A percentile compares a stretch with the other conserved stretches of the same genome.
These are phyloP conservation scores for Sebastes umbrosus DNA, from an alignment of 2,797 vertebrate genomes.

Conservation along the genomic window DNA sequence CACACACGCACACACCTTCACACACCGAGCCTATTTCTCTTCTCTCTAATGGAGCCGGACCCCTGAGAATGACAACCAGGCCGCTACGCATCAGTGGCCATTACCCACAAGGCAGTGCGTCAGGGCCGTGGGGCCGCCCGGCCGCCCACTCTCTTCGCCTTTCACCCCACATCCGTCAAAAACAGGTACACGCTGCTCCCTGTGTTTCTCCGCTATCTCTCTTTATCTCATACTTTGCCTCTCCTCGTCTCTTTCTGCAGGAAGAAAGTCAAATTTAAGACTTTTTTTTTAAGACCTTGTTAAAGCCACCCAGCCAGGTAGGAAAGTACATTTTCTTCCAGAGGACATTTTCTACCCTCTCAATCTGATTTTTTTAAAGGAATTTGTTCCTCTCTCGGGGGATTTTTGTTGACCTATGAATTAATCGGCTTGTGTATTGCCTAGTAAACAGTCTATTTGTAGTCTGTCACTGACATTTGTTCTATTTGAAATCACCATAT, in stretches of 20 bases:
- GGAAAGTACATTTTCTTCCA: constrained; percentile 20
- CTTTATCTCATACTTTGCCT: background rate
- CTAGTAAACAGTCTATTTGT: constrained; percentile 22
- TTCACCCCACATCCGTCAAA: constrained; percentile 72
- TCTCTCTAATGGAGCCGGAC: constrained; percentile 67
- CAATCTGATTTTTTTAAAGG: background rate
- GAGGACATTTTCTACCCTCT: constrained; percentile 15
- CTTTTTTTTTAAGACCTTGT: constrained; percentile 4
- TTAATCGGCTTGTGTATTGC: constrained; percentile 13
- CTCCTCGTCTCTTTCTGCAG: constrained; percentile 20
- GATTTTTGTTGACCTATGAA: constrained; percentile 34
- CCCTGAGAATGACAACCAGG: constrained; percentile 70
- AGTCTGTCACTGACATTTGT: constrained; percentile 36
- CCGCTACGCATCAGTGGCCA: constrained; percentile 67
- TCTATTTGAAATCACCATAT: constrained; percentile 31
- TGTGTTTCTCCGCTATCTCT: constrained; percentile 10
- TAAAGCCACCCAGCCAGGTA: constrained; percentile 19
- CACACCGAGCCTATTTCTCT: constrained; percentile 41
- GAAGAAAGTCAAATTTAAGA: constrained; percentile 18
- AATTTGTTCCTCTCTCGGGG: background rate
- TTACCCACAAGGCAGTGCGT: constrained; percentile 72
- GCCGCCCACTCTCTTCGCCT: constrained; percentile 56
- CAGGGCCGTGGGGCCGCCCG: constrained; percentile 48
- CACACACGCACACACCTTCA: background rate
- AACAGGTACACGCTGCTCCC: constrained; percentile 49